Evolutionary conservation across 2,888 invertebrate genomes (phyloP), one percentile per base, ranked within the genome.

Genomic region (Nephrocerus scutellatus): DNA sequence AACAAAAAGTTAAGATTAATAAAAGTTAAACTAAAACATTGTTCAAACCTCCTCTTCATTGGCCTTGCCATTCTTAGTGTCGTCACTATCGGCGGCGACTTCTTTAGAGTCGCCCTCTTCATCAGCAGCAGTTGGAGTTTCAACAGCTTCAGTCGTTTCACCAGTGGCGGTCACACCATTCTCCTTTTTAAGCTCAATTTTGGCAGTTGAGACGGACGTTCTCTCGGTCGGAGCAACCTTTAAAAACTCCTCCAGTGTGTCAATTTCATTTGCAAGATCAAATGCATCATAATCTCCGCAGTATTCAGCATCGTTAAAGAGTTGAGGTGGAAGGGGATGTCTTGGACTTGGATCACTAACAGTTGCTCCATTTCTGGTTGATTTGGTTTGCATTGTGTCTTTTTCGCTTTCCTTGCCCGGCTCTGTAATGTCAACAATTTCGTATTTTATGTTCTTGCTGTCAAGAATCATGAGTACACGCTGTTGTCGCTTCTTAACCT

Each of bases 401-500:
- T 90, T 88, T 52, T 87, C 84, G 42, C 78, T 72, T 67, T 92
- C 92, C 62, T 80, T 82, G 35, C 86, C 89, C 13, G 95, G 92
- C 66, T 93, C 93, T 33, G 95, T 86, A 59, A 97, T 93, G 70
- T 97, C 97, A 60, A 97, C 82, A 44, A 81, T 74, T 66, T 89
- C 84, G 69, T 91, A 93, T 55, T 83, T 79, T 54, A 97, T 84
- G 68, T 76, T 80, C 74, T 90, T 87, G 53, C 92, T 88, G 61
- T 93, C 91, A 58, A 97, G 72, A 60, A 93, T 88, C 84, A 95
- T 88, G 55, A 87, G 70, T 39, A 96, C 90, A 49, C 92, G 79
- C 66, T 92, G 91, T 68, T 96, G 95, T 55, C 91, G 79, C 70
- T 95, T 96, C 71, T 92, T 92, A 50, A 96, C 89, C 96, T 96